Evolutionary conservation across 2,888 invertebrate genomes (phyloP), one percentile per base, ranked within the genome.

Genomic region (Pollenia griseotomentosa): DNA sequence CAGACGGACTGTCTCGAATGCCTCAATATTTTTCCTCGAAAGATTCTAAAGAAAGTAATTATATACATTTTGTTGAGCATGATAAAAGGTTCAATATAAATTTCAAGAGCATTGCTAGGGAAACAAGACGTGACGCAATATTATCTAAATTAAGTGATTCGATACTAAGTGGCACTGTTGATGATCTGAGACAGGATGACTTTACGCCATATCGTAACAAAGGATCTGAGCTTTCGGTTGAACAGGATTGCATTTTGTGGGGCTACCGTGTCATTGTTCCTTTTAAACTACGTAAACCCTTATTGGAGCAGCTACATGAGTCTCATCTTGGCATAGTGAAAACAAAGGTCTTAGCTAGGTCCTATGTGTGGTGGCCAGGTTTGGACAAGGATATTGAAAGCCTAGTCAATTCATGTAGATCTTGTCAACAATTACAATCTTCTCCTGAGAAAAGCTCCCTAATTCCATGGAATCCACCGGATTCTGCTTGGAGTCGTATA

Each of bases 121-220:
- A 70, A 19, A 83, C 83, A 40, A 68, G 68, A 23, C 77, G 63
- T 53, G 71, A 77, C 12, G 61, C 78, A 51, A 63, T 83, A 9
- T 63, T 83, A 11, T 75, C 83, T 61, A 81, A 84, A 68, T 63
- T 84, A 16, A 61, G 33, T 73, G 61, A 84, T 33, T 68, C 87
- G 19, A 81, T 81, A 14, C 66, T 73, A 48, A 73, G 61, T 9
- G 87, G 84, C 23, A 73, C 81, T 46, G 55, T 84, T 59, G 46
- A 77, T 11, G 48, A 44, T 2, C 65, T 87, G 53, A 10, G 66
- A 14, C 71, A 63, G 53, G 70, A 51, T 11, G 66, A 81, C 14
- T 53, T 16, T 53, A 16, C 9, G n/a, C 53, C 53, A 8, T 53
- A 53, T 53, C n/a, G 16, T 8, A 16, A 73, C 19, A 87, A 87